Conservation (phyloP, 2,113 vertebrate genomes). For the Leptodactylus fuscus region DNA sequence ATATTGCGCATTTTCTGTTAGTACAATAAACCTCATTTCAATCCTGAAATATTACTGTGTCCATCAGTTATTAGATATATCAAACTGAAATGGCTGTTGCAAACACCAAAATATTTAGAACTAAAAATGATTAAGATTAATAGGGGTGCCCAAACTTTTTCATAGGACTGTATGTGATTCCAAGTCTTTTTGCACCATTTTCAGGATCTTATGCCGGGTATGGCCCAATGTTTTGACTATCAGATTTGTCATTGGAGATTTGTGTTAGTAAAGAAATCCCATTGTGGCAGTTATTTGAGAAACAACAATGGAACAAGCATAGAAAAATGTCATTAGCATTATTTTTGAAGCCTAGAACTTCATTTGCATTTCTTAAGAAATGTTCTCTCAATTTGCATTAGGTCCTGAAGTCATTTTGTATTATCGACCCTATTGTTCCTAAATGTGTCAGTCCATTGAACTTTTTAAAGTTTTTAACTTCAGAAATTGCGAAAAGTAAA, state of each 20-base stretch:
- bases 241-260: not conserved
- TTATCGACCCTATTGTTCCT: not conserved
- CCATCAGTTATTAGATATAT: too few species aligned
- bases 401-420: not conserved
- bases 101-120: too few species aligned
- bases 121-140: too few species aligned
- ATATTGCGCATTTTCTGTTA: too few species aligned
- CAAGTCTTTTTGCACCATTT: not conserved
- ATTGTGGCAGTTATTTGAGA: not conserved
- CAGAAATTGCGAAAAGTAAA: too few species aligned
- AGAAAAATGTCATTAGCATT: conserved; percentile 18
- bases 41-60: too few species aligned
- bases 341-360: not conserved
- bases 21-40: too few species aligned
- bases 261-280: not conserved
- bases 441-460: not conserved
- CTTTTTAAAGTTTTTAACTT: too few species aligned
- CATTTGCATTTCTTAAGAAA: conserved; percentile 28
- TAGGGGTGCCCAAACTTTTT: too few species aligned
- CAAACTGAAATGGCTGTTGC: too few species aligned
- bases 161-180: too few species aligned
- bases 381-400: not conserved
- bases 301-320: not conserved
- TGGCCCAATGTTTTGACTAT: not conserved
- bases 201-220: not conserved